These are phyloP conservation scores for Drosophila micromelanica DNA, from an alignment of 1,140 invertebrate genomes.

Conservation along the genomic window DNA sequence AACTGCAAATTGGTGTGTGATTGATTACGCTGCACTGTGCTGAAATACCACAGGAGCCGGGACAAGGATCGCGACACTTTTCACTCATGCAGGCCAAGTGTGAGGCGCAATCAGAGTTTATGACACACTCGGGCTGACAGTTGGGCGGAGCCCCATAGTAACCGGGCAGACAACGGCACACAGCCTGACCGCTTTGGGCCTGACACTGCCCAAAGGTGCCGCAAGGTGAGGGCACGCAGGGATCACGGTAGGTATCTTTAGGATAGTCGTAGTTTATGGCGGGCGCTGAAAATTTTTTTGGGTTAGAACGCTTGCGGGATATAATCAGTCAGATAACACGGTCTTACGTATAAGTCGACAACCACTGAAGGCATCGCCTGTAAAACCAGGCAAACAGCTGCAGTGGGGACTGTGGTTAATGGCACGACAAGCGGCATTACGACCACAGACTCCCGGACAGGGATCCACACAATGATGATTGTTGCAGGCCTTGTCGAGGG, in stretches of 20 bases:
- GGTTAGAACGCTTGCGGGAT: neutral
- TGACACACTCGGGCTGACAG: constrained; percentile 91
- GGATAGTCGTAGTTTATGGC: constrained; percentile 55
- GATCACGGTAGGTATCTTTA: constrained; percentile 88
- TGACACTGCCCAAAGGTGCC: constrained; percentile 92
- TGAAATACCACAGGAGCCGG: constrained; percentile 91
- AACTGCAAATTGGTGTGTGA: constrained; percentile 93
- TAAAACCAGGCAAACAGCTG: constrained; percentile 90
- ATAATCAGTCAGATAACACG: too few relatives aligned
- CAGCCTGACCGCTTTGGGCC: constrained; percentile 87
- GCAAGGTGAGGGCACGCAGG: constrained; percentile 91
- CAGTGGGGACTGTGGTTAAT: constrained; percentile 94
- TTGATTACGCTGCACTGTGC: constrained; percentile 93
- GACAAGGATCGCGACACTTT: constrained; percentile 91
- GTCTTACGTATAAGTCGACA: constrained; percentile 87
- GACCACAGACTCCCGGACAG: constrained; percentile 92
- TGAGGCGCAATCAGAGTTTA: constrained; percentile 90
- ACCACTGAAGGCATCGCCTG: constrained; percentile 92
- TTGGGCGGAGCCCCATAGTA: constrained; percentile 90
- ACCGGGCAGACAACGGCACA: constrained; percentile 90
- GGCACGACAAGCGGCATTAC: constrained; percentile 91
- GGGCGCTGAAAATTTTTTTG: constrained; percentile 44
- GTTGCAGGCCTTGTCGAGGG: constrained; percentile 90
- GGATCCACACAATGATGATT: constrained; percentile 94
- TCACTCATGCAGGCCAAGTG: constrained; percentile 89